Base-by-base conservation (phyloP, 1,140 invertebrate species). In the Orussus abietinus region DNA sequence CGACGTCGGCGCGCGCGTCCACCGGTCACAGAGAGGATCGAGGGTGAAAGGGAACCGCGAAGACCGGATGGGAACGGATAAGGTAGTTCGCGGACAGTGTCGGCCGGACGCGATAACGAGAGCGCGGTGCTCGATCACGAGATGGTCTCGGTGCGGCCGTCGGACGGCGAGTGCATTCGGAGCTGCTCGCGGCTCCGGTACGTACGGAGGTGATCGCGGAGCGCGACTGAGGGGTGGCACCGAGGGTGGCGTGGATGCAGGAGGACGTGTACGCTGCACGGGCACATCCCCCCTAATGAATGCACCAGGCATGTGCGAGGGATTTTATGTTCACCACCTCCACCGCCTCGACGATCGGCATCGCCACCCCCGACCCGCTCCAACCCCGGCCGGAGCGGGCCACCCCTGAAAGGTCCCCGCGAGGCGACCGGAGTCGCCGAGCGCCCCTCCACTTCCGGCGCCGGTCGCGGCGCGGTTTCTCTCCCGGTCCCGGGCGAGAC, bases 221-320 rank as follows among this genome's bases (percentile, higher is more conserved):
- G 43, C 56, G 54, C 54, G 51, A 59, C 58, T 57, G 54, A 59
- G 42, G 48, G 42, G 36, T 37, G 35, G 42, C 34, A 34, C 40
- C 45, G 41, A 51, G 45, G 39, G 47, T 47, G 44, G 47, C 40
- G 47, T 39, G 53, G 49, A 66, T 67, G 59, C 57, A 62, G 56
- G 53, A 59, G 56, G 62, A 62, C 62, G 59, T 61, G 62, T 65
- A 64, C 60, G 61, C 59, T 66, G 63, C 58, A 64, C 66, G 65
- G 57, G 63, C 59, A 63, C 66, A 69, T 69, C 59, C 66, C 66
- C 67, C 60, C 66, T 69, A 72, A 71, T 71, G 66, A 69, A 65
- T 69, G 66, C 65, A 69, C 53, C 68, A 67, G 65, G 65, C 68
- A 72, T 64, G 69, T 72, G 69, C 69, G 64, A 67, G 61, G 60